Evolutionary conservation across 2,797 vertebrate genomes (phyloP).

Genomic region (Menidia menidia): DNA sequence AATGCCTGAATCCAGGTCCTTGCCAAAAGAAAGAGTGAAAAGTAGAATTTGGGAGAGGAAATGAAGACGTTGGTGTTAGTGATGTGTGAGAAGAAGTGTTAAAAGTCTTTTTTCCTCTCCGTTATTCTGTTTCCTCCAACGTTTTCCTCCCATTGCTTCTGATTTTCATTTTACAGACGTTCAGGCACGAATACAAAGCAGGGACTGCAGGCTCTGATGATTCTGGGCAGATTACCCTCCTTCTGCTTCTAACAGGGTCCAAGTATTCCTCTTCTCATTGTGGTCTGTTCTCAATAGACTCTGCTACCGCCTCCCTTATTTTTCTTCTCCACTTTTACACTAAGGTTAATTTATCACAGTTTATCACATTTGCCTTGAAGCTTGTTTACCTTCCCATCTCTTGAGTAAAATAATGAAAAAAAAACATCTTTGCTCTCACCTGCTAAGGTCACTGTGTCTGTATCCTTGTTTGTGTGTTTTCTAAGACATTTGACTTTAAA

Average conservation of each 20-base stretch:
- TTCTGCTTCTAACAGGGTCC: slow-evolving; percentile 65
- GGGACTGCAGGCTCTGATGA: slow-evolving; percentile 57
- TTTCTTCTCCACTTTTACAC: slow-evolving; percentile 26
- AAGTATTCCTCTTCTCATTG: slow-evolving; percentile 66
- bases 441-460: slow-evolving; percentile 18
- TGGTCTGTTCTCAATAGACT: slow-evolving; percentile 46
- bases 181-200: slow-evolving; percentile 74
- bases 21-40: slow-evolving; percentile 2
- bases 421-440: slow-evolving; percentile 22
- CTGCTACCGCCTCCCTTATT: slow-evolving; percentile 31
- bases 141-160: slow-evolving; percentile 66
- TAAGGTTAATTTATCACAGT: slow-evolving; percentile 64
- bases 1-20: too few relatives aligned
- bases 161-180: slow-evolving; percentile 67
- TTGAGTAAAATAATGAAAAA: slow-evolving; percentile 45
- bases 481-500: slow-evolving; percentile 10
- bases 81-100: slow-evolving; percentile 43
- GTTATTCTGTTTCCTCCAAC: slow-evolving; percentile 61
- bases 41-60: slow-evolving; percentile 13
- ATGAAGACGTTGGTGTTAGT: slow-evolving; percentile 20
- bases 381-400: slow-evolving; percentile 48
- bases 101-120: slow-evolving; percentile 52
- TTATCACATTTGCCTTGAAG: slow-evolving; percentile 29
- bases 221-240: slow-evolving; percentile 69
- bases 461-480: slow-evolving; percentile 7